Evolutionary conservation across 2,888 invertebrate genomes (phyloP), one percentile per base, ranked within the genome.

Genomic region (Amphipyra tragopoginis): DNA sequence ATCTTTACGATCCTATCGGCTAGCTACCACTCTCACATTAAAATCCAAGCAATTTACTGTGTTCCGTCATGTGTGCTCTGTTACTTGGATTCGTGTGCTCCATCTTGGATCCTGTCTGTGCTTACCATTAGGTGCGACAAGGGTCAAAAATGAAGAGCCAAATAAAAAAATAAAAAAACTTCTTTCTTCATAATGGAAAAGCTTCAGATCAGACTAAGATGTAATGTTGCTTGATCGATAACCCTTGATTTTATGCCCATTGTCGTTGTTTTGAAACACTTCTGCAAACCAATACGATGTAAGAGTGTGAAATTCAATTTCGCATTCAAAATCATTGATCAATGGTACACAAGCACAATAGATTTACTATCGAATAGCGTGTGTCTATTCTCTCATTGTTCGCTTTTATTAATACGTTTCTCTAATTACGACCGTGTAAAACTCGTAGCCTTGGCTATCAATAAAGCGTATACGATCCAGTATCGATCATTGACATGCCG

Each of bases 401-500:
- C 72, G 60, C 47, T 70, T 72, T 72, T 75, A 81, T 75, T 79
- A 74, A 74, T 69, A 72, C 73, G 66, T 69, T 77, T 76, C 75
- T 73, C 80, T 82, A 81, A 85, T 86, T 84, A 81, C 55, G 54
- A 56, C 54, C 73, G 72, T 79, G 83, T 82, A 82, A 83, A 83
- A 81, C 80, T 78, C 55, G 75, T 70, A 80, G 79, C 88, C 88
- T 87, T 86, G 83, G 75, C 9, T 70, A 59, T 53, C 60, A 57
- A 71, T 73, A 82, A 63, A 77, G 42, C 79, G 79, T 83, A 57
- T 78, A 85, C 85, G 85, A 86, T 85, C 80, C 75, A 72, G 75
- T 82, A 84, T 84, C 84, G 83, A 88, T 89, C 85, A 85, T 86
- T 86, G 86, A 85, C 86, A 81, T 88, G 84, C 79, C 81, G 77